Evolutionary conservation across 1,140 invertebrate genomes (phyloP).

Genomic region (Brachionus paranguensis): DNA sequence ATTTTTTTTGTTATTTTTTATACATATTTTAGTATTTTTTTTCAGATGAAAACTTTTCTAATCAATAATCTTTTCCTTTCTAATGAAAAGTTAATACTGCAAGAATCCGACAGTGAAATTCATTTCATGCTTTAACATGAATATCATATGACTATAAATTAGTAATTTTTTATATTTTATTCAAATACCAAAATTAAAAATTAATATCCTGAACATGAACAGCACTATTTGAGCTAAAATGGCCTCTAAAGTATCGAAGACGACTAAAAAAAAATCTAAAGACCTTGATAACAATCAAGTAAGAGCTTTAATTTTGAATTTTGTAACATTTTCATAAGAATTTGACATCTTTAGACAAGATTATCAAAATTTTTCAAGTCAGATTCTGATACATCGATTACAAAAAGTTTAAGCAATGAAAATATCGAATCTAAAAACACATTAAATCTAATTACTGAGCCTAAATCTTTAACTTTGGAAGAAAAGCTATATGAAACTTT

Average conservation of each 20-base stretch:
- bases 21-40: too few species aligned
- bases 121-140: background rate
- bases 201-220: background rate
- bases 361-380: conserved; percentile 20
- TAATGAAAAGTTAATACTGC: background rate
- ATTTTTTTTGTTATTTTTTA: too few species aligned
- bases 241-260: background rate
- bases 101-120: background rate
- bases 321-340: background rate
- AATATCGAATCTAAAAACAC: background rate
- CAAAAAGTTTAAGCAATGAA: background rate
- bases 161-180: background rate
- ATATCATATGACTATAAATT: background rate
- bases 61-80: background rate
- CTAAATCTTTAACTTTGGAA: conserved; percentile 12
- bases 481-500: conserved; percentile 26
- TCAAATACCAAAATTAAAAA: background rate
- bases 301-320: background rate
- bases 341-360: background rate
- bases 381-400: background rate
- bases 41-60: background rate
- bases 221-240: background rate
- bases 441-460: background rate
- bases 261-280: background rate
- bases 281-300: conserved; percentile 14